phyloP scores from a whole-genome alignment of 2,113 vertebrate genomes.

The Rhabdomys dilectus region DNA sequence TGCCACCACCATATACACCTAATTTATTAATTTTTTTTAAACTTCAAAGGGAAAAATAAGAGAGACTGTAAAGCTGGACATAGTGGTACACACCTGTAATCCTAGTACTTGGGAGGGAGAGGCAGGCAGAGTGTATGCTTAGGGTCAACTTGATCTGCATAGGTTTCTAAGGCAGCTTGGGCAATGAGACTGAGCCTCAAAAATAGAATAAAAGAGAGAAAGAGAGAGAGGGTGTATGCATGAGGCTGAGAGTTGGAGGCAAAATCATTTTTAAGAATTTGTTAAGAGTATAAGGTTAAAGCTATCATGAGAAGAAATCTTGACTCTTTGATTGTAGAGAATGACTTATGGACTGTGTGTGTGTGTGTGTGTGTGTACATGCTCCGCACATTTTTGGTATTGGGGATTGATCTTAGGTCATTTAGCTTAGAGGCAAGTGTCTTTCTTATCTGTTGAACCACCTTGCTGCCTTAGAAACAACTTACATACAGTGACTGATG shows the following conservation, averaged over 20 bases:
- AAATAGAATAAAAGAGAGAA: background rate
- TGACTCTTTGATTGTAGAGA: background rate
- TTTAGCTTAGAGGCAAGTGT: background rate
- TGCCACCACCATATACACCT: background rate
- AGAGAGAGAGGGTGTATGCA: background rate
- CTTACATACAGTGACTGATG: background rate
- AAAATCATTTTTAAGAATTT: slow-evolving; percentile 34
- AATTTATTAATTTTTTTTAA: background rate
- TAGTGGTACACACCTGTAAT: background rate
- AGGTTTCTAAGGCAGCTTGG: background rate
- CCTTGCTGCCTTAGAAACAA: background rate
- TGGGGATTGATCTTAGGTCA: background rate
- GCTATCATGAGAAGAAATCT: background rate
- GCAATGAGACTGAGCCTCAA: background rate
- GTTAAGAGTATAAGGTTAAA: background rate
- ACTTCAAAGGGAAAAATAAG: background rate
- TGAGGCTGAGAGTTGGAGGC: background rate
- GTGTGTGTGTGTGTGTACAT: background rate
- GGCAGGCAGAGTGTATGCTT: background rate
- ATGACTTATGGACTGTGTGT: background rate
- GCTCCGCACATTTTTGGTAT: background rate
- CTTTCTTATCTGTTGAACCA: background rate
- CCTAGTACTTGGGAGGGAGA: background rate
- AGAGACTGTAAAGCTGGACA: background rate
- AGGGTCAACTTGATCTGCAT: background rate